Evolutionary conservation across 2,797 vertebrate species (phyloP), one percentile per base, ranked within the genome.

Genomic region (Tapera naevia): DNA sequence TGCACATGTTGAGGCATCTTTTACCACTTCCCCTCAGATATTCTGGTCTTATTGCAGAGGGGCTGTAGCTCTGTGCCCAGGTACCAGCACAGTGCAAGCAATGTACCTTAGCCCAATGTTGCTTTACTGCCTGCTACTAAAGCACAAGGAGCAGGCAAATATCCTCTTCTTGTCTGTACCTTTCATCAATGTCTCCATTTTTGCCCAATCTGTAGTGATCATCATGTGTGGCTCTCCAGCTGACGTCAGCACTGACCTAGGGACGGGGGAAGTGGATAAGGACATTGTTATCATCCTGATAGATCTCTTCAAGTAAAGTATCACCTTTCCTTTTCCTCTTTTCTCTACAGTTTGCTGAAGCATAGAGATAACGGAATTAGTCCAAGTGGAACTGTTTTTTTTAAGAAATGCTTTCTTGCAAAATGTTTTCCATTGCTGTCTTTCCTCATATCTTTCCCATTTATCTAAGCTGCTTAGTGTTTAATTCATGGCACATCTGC

Each of bases 271-370:
- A 3, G 86, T 98, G 80, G 82, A 97, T 71, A 62, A 96, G 21
- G 98, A 99, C 53, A 97, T 97, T 32, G 86, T 99, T 71, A 98
- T 99, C 94, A 97, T 99, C 93, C 98, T 99, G 58, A 93, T 99
- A n/a, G 99, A 99, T 95, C 94, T 99, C 79, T 99, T 98, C 97
- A 99, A 98, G 99, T 99, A 98, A 98, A 99, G 94, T 94, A 69
- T 82, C 25, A 71, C 51, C 39, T 70, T 80, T 83, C 9, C n/a
- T 80, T 80, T 50, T 84, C 48, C 19, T 87, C 24, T 76, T 39
- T 69, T 33, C 51, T 84, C 62, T 94, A 78, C 67, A 51, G 17
- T 79, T 94, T 79, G n/a, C 46, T 95, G 69, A 75, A 84, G 50
- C 43, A 57, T 39, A 56, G 24, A 73, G 39, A 81, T 58, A 85